Conservation (phyloP, 1,140 invertebrate genomes). For the Pseudachorutes palmiensis region DNA sequence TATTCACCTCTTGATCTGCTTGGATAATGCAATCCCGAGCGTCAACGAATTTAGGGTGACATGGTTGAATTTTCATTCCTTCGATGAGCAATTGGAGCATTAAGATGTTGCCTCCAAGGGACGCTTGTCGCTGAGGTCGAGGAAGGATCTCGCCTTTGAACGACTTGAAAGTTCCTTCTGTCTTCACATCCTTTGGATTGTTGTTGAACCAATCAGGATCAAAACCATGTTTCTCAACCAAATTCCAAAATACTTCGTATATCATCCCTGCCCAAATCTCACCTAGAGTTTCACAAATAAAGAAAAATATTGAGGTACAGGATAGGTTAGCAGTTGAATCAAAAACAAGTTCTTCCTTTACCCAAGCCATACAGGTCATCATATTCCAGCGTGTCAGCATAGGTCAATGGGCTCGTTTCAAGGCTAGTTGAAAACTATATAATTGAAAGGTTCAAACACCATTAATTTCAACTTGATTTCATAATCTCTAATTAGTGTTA, state of each 20-base stretch:
- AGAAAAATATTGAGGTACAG: neutral
- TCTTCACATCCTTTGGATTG: neutral
- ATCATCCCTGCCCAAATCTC: conserved; percentile 1
- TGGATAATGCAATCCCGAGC: conserved; percentile 10
- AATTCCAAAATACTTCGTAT: conserved; percentile 7
- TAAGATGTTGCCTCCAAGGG: neutral
- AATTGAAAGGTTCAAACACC: too few species aligned
- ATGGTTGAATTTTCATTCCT: conserved; percentile 17
- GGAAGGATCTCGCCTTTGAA: neutral
- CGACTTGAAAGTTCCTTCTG: neutral
- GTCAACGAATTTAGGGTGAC: conserved; percentile 2
- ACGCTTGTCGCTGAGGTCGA: neutral
- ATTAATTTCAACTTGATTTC: too few species aligned
- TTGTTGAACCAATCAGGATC: conserved; percentile 8
- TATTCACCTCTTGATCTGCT: neutral
- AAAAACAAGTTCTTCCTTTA: too few species aligned
- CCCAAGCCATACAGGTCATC: too few species aligned
- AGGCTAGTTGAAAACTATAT: too few species aligned
- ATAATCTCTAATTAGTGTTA: too few species aligned
- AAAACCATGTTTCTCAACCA: conserved; percentile 11
- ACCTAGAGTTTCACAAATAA: neutral
- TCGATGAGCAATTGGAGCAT: conserved; percentile 6
- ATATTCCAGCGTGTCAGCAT: too few species aligned
- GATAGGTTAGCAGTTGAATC: too few species aligned
- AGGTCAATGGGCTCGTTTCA: too few species aligned